phyloP scores from a whole-genome alignment of 2,113 vertebrate species.

The Ivindomyrus marchei region DNA sequence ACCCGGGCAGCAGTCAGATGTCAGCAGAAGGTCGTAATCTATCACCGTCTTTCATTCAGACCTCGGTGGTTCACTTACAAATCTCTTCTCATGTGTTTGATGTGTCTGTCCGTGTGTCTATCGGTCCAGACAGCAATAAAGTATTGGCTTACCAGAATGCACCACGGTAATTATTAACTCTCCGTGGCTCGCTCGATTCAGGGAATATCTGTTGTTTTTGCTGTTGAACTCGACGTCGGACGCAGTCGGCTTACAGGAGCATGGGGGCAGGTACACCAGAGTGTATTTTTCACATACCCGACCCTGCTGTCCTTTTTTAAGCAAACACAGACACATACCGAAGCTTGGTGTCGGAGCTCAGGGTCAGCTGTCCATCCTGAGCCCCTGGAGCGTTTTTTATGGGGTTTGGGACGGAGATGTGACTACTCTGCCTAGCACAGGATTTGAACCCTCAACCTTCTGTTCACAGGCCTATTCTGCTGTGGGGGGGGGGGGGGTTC shows the following conservation, averaged over 20 bases:
- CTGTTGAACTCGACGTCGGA: background rate
- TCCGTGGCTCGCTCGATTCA: background rate
- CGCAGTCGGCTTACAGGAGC: background rate
- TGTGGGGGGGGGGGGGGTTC: background rate
- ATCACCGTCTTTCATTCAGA: background rate
- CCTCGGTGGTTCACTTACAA: background rate
- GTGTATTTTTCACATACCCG: background rate
- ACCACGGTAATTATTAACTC: background rate
- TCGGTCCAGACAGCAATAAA: background rate
- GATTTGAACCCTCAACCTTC: background rate
- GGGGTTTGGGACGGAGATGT: background rate
- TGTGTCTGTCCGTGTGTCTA: background rate
- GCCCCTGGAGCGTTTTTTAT: background rate
- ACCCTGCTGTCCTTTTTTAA: background rate
- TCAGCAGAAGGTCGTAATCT: background rate
- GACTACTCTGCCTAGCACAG: background rate
- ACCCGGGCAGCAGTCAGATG: background rate
- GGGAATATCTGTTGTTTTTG: background rate
- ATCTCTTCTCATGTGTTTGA: background rate
- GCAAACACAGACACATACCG: background rate
- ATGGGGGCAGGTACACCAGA: background rate
- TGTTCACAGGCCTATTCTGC: background rate
- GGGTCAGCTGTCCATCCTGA: background rate
- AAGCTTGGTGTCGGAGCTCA: background rate
- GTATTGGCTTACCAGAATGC: background rate